A percentile compares a stretch with the other conserved stretches of the same genome.
These are phyloP conservation scores for Lypha dubia DNA, from an alignment of 2,888 invertebrate genomes.

Conservation along the genomic window DNA sequence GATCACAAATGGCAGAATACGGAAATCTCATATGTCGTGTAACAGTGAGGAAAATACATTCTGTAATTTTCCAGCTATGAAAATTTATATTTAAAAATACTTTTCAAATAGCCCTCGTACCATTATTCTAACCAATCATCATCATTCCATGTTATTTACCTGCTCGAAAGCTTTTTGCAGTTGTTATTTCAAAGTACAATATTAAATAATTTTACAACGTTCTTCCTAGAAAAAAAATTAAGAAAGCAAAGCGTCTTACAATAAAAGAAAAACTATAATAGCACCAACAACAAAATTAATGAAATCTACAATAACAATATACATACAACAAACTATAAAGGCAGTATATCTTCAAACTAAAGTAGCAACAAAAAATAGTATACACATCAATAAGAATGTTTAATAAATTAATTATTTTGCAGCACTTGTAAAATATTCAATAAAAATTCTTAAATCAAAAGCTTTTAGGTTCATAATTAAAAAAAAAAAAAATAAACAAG, in stretches of 20 bases:
- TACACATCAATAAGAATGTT: conserved; percentile 37
- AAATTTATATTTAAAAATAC: no score
- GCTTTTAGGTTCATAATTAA: no score
- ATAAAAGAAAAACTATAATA: no score
- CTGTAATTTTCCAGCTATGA: no score
- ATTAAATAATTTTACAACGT: conserved; percentile 74
- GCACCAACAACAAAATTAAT: neutral
- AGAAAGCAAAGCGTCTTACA: conserved; percentile 33
- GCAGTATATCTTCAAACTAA: neutral
- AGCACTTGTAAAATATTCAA: neutral
- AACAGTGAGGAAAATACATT: no score
- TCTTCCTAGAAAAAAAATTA: conserved; percentile 77
- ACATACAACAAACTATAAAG: neutral
- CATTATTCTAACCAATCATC: no score
- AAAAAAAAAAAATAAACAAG: no score
- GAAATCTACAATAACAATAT: neutral
- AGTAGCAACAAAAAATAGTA: neutral
- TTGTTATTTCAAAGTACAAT: neutral
- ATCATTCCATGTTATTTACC: neutral
- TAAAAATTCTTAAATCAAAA: neutral
- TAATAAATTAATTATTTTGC: neutral
- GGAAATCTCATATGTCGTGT: no score
- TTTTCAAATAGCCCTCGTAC: no score
- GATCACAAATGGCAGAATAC: no score
- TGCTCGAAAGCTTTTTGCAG: neutral